Conservation (phyloP, 2,797 vertebrate genomes). For the Squalus acanthias region DNA sequence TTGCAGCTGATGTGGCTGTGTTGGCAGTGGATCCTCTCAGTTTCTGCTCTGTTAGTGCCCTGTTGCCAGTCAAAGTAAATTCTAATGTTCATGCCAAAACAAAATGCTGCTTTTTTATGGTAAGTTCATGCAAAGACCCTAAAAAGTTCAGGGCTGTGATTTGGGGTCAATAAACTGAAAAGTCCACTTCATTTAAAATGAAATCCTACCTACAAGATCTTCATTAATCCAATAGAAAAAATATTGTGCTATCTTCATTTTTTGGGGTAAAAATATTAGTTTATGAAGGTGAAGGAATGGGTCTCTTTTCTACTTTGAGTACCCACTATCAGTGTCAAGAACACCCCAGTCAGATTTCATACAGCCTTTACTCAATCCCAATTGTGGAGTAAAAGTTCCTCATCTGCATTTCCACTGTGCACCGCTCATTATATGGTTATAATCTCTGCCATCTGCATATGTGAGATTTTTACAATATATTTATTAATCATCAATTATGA, state of each 20-base stretch:
- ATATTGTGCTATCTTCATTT: not conserved
- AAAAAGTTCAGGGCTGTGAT: too few species aligned
- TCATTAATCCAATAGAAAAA: not conserved
- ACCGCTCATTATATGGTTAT: not conserved
- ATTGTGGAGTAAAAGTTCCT: not conserved
- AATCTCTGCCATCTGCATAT: not conserved
- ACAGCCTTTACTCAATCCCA: not conserved
- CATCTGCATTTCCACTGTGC: not conserved
- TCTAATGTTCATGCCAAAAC: not conserved
- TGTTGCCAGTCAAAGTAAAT: not conserved
- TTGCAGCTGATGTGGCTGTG: not conserved
- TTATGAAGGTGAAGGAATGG: not conserved
- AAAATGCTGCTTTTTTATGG: not conserved
- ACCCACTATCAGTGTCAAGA: not conserved
- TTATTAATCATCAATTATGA: not conserved
- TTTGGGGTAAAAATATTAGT: not conserved
- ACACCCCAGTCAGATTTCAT: not conserved
- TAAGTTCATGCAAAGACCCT: too few species aligned
- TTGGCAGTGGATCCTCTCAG: not conserved
- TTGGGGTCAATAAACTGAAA: not conserved
- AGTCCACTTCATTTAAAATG: not conserved
- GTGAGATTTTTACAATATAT: not conserved
- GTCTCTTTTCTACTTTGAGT: not conserved
- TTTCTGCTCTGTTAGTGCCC: not conserved
- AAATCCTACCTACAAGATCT: not conserved